phyloP scores from a whole-genome alignment of 2,888 invertebrate genomes.

The Diachrysia chrysitis region DNA sequence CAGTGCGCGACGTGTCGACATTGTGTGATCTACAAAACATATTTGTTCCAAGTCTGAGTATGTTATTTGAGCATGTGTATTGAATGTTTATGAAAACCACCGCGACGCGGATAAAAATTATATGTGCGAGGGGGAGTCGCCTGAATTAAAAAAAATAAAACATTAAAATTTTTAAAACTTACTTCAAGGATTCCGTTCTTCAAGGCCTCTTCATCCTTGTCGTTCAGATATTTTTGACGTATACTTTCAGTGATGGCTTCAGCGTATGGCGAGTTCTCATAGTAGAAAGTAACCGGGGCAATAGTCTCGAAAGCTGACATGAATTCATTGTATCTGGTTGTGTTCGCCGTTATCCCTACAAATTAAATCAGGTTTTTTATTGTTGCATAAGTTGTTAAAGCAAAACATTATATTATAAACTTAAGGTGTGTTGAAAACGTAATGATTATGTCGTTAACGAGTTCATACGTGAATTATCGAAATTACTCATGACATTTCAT shows the following conservation, averaged over 20 bases:
- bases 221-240: conserved; percentile 89
- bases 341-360: conserved; percentile 82
- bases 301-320: conserved; percentile 87
- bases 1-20: no score
- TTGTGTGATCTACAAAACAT: no score
- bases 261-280: conserved; percentile 87
- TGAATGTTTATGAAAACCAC: no score
- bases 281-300: conserved; percentile 90
- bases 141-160: no score
- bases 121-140: no score
- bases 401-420: neutral
- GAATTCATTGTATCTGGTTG: conserved; percentile 86
- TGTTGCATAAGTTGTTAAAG: neutral
- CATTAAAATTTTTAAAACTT: conserved; percentile 59
- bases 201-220: conserved; percentile 77
- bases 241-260: conserved; percentile 86
- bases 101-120: no score
- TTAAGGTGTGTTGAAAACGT: neutral
- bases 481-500: neutral
- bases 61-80: no score
- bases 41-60: no score
- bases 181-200: conserved; percentile 90
- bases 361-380: conserved; percentile 61
- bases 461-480: neutral
- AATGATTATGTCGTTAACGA: conserved; percentile 5